Evolutionary conservation across 1,140 invertebrate genomes (phyloP).

Genomic region (Campoletis sonorensis): DNA sequence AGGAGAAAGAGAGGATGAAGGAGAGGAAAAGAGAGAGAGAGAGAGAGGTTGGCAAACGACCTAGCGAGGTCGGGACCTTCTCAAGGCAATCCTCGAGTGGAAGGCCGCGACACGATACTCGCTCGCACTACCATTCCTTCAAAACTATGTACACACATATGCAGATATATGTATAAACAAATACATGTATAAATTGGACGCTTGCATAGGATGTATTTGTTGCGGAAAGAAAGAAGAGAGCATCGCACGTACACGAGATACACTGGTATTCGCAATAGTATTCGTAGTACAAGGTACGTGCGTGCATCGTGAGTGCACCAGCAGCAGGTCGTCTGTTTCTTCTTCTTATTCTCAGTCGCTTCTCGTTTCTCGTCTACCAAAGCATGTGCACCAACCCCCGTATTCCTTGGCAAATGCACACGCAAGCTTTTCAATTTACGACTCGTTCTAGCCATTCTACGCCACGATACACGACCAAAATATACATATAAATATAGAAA

Average conservation of each 20-base stretch:
- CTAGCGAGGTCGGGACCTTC: slow-evolving; percentile 50
- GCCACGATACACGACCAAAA: slow-evolving; percentile 40
- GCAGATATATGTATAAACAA: background rate
- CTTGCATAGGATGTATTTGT: slow-evolving; percentile 9
- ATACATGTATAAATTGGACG: slow-evolving; percentile 1
- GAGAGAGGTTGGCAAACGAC: slow-evolving; percentile 44
- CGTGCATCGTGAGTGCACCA: slow-evolving; percentile 36
- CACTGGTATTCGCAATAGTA: slow-evolving; percentile 22
- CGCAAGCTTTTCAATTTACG: slow-evolving; percentile 63
- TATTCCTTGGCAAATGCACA: slow-evolving; percentile 55
- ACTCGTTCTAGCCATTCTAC: slow-evolving; percentile 54
- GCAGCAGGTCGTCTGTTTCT: slow-evolving; percentile 15
- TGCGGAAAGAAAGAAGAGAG: slow-evolving; percentile 49
- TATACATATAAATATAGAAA: slow-evolving; percentile 51
- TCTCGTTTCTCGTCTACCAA: slow-evolving; percentile 7
- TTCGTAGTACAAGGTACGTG: slow-evolving; percentile 39
- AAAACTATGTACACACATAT: background rate
- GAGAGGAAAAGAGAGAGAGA: background rate
- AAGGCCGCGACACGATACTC: slow-evolving; percentile 43
- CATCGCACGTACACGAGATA: background rate
- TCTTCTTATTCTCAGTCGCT: background rate
- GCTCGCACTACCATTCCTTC: slow-evolving; percentile 11
- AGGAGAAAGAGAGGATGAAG: background rate
- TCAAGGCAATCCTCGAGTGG: slow-evolving; percentile 49
- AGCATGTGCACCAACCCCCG: background rate